Evolutionary conservation across 1,140 invertebrate species (phyloP).

Genomic region (Cydia splendana): DNA sequence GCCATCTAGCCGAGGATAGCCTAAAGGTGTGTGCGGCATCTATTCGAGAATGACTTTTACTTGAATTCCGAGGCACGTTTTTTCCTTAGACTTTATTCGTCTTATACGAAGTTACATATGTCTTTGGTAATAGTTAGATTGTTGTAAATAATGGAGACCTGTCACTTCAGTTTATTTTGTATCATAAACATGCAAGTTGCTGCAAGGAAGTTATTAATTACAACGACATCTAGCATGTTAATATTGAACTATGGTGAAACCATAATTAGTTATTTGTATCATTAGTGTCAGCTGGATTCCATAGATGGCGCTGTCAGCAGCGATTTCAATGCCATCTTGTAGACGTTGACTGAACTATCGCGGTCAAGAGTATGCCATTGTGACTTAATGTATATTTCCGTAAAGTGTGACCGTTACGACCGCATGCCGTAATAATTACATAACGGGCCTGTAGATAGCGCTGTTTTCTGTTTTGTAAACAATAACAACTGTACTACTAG

Average conservation of each 20-base stretch:
- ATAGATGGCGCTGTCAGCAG: neutral
- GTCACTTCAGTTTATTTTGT: too few relatives aligned
- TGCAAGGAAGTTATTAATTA: neutral
- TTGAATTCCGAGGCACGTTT: too few relatives aligned
- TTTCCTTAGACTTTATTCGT: too few relatives aligned
- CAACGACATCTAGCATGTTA: neutral
- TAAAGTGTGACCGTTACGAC: neutral
- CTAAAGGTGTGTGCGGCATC: too few relatives aligned
- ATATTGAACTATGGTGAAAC: neutral
- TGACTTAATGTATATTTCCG: neutral
- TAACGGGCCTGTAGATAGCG: neutral
- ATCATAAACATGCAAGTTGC: too few relatives aligned
- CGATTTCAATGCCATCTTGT: neutral
- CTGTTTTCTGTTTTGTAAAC: conserved; percentile 12
- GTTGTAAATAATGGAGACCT: too few relatives aligned
- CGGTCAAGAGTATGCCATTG: neutral
- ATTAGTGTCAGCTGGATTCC: too few relatives aligned
- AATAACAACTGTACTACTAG: conserved; percentile 4
- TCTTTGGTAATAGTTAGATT: too few relatives aligned
- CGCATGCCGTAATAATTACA: neutral
- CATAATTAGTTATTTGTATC: too few relatives aligned
- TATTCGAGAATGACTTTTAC: too few relatives aligned
- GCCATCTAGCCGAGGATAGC: too few relatives aligned
- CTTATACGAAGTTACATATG: too few relatives aligned
- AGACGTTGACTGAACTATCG: neutral